Conservation (phyloP, 1,140 invertebrate species). For the Geopemphigus sp. region DNA sequence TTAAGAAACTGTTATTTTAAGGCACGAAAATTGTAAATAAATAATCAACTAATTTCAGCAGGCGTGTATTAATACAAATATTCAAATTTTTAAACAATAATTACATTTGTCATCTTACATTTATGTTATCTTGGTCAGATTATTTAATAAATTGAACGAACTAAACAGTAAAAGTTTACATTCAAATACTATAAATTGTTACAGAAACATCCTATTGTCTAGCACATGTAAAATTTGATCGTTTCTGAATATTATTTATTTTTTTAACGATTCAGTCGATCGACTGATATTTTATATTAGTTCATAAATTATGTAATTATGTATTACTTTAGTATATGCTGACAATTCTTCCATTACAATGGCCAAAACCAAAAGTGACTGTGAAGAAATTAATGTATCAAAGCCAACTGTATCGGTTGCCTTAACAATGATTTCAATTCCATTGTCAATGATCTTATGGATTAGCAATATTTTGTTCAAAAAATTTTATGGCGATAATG, state of each 20-base stretch:
- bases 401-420: constrained; percentile 60
- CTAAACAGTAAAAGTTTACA: not conserved
- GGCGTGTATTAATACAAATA: not conserved
- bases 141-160: not conserved
- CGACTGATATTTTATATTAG: constrained; percentile 4
- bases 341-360: not conserved
- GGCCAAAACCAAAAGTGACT: constrained; percentile 2
- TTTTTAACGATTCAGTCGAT: not conserved
- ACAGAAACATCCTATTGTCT: not conserved
- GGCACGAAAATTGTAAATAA: not conserved
- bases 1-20: too few species aligned
- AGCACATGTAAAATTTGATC: not conserved
- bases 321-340: not conserved
- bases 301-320: not conserved
- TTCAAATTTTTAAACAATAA: not conserved
- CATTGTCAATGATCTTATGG: constrained; percentile 72
- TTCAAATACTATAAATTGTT: not conserved
- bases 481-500: constrained; percentile 58
- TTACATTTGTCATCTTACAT: not conserved
- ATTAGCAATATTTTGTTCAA: constrained; percentile 67
- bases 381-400: constrained; percentile 24
- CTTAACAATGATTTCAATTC: constrained; percentile 66
- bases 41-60: not conserved
- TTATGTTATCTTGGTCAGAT: not conserved
- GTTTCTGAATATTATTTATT: not conserved